These are phyloP conservation scores for Cyprinodon tularosa DNA, from an alignment of 2,113 vertebrate species.

Conservation along the genomic window DNA sequence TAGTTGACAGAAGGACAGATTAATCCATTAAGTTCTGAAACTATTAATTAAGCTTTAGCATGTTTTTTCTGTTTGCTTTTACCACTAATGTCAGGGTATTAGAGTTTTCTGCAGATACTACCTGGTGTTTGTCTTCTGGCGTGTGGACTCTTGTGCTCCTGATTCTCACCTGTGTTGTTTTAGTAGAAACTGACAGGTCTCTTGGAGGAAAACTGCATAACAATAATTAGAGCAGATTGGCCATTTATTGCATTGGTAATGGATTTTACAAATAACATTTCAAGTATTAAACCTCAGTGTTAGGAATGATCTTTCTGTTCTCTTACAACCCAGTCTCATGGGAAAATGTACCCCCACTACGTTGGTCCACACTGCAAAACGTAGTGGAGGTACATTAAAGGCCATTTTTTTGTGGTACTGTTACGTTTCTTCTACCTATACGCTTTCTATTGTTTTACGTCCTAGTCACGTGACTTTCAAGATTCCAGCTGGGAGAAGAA, in stretches of 20 bases:
- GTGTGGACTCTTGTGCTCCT: neutral
- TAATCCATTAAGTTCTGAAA: neutral
- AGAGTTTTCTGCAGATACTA: neutral
- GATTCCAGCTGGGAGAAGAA: no score
- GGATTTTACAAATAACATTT: neutral
- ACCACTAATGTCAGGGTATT: neutral
- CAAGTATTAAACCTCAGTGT: neutral
- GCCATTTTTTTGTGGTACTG: no score
- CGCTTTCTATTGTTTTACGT: no score
- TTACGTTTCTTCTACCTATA: no score
- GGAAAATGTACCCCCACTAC: no score
- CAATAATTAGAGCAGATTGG: neutral
- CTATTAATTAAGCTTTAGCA: neutral
- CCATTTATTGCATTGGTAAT: neutral
- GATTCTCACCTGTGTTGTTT: neutral
- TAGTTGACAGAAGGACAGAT: neutral
- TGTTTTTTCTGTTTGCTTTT: neutral
- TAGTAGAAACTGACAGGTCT: neutral
- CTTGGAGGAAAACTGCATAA: neutral
- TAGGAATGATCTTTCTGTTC: neutral
- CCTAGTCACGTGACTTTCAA: no score
- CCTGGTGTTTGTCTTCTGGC: neutral
- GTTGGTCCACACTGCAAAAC: no score
- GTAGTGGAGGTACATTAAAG: no score
- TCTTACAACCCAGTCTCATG: no score